Conservation (phyloP, 2,888 invertebrate genomes). For the Synanthedon tipuliformis region DNA sequence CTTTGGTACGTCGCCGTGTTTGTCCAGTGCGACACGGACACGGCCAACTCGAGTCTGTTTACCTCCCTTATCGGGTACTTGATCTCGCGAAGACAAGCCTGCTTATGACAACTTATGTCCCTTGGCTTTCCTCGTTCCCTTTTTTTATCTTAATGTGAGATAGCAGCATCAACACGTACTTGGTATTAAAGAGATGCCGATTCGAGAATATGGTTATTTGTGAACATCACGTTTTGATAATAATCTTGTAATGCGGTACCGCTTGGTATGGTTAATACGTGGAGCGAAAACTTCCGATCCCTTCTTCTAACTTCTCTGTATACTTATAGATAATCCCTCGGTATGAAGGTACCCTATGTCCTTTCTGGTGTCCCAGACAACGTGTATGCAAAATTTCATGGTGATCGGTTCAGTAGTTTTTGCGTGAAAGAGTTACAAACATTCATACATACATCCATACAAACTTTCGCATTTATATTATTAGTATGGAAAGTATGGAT, state of each 20-base stretch:
- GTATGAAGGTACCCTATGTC: no score
- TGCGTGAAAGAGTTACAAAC: no score
- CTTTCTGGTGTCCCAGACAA: no score
- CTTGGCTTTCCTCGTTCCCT: conserved; percentile 26
- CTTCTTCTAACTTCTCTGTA: neutral
- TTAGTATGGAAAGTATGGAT: no score
- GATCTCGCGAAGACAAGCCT: conserved; percentile 29
- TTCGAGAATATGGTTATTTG: neutral
- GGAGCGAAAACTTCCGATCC: no score
- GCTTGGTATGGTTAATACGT: no score
- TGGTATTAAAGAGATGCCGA: conserved; percentile 11
- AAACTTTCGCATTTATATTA: no score
- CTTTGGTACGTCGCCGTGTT: conserved; percentile 30
- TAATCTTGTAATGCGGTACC: neutral
- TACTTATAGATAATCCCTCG: no score
- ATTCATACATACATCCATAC: no score
- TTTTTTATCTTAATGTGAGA: conserved; percentile 26
- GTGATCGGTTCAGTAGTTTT: no score
- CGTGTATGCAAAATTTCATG: no score
- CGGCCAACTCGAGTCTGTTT: conserved; percentile 25
- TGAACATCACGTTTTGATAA: neutral
- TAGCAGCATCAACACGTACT: conserved; percentile 29
- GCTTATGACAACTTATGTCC: conserved; percentile 24
- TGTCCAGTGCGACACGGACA: conserved; percentile 27
- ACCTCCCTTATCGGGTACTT: conserved; percentile 34